These are phyloP conservation scores for Hemistola chrysoprasaria DNA, from an alignment of 2,888 invertebrate species.

Conservation along the genomic window DNA sequence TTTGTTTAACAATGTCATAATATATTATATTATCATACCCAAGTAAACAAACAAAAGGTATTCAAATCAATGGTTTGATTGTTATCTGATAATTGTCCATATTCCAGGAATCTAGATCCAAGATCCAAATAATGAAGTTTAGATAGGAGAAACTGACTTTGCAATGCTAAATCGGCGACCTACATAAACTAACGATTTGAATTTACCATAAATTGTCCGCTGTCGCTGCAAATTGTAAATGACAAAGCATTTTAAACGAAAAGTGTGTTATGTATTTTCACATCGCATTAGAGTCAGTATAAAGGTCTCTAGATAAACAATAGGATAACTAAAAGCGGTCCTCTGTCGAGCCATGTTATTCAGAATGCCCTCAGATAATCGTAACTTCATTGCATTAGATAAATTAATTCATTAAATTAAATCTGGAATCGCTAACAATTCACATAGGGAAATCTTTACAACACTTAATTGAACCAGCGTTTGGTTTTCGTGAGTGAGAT, in stretches of 20 bases:
- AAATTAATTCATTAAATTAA: constrained; percentile 72
- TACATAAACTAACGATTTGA: no score
- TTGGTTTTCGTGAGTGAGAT: constrained; percentile 77
- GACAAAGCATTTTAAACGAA: constrained; percentile 7
- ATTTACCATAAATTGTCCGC: neutral
- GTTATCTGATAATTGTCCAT: no score
- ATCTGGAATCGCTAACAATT: constrained; percentile 65
- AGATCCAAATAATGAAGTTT: constrained; percentile 7
- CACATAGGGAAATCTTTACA: constrained; percentile 73
- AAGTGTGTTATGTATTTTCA: constrained; percentile 22
- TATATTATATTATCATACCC: no score
- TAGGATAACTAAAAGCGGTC: constrained; percentile 24
- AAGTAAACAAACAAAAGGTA: no score
- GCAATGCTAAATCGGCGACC: no score
- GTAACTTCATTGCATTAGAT: constrained; percentile 38
- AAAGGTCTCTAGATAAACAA: constrained; percentile 32
- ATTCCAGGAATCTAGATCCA: constrained; percentile 7
- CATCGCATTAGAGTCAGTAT: constrained; percentile 26
- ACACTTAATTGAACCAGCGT: constrained; percentile 72
- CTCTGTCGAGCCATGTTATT: constrained; percentile 33
- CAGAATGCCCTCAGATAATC: constrained; percentile 39
- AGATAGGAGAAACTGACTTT: no score
- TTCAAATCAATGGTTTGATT: no score
- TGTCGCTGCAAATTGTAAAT: constrained; percentile 8
- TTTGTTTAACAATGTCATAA: no score